A percentile compares a stretch with the other conserved stretches of the same genome.
phyloP scores from a whole-genome alignment of 2,797 vertebrate species.

The Morelia viridis region DNA sequence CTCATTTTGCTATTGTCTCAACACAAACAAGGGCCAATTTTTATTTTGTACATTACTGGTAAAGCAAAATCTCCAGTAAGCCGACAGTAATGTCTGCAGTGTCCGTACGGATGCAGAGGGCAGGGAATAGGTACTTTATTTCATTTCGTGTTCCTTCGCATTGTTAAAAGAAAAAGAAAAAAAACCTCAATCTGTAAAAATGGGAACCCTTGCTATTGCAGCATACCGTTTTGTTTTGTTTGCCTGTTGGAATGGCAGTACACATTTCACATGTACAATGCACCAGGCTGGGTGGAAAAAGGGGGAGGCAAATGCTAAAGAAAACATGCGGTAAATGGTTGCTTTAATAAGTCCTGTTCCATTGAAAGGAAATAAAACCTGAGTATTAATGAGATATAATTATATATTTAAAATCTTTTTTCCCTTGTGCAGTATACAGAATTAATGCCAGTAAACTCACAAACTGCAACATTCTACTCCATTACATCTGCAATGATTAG shows the following conservation, averaged over 20 bases:
- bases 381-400: constrained; percentile 96
- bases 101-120: not conserved
- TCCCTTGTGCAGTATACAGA: constrained; percentile 93
- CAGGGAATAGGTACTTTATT: constrained; percentile 32
- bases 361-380: constrained; percentile 89
- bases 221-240: constrained; percentile 50
- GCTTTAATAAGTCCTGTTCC: constrained; percentile 87
- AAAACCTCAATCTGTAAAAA: constrained; percentile 56
- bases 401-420: constrained; percentile 97
- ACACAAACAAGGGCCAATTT: not conserved
- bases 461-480: constrained; percentile 98
- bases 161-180: constrained; percentile 14
- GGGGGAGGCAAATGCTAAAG: constrained; percentile 68
- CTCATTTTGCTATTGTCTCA: not conserved
- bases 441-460: constrained; percentile 94
- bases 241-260: constrained; percentile 55
- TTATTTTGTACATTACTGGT: constrained; percentile 37
- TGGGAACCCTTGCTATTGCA: constrained; percentile 33
- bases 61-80: constrained; percentile 42
- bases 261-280: constrained; percentile 66
- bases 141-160: constrained; percentile 60
- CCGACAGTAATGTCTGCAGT: constrained; percentile 35
- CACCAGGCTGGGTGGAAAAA: constrained; percentile 49
- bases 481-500: constrained; percentile 99
- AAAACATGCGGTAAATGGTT: constrained; percentile 85